Evolutionary conservation across 2,113 vertebrate species (phyloP).

Genomic region (Chaetops frenatus): DNA sequence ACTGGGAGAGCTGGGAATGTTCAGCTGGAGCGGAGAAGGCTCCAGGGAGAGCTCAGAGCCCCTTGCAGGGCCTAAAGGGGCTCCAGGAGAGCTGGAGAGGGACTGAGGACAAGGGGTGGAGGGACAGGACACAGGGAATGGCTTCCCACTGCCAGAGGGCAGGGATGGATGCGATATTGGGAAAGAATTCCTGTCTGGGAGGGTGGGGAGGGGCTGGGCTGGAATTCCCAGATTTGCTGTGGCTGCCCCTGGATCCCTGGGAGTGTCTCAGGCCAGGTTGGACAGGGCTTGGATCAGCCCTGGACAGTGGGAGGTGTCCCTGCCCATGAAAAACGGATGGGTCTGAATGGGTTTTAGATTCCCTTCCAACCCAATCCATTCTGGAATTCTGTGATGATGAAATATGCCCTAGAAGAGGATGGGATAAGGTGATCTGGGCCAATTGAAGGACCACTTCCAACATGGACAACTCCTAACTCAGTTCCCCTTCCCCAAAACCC

Average conservation of each 20-base stretch:
- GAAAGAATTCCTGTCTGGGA: not conserved
- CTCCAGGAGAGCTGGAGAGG: not conserved
- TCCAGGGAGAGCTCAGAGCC: not conserved
- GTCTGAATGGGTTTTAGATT: rapidly evolving
- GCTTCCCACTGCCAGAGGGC: not conserved
- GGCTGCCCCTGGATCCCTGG: not conserved
- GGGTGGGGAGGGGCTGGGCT: not conserved
- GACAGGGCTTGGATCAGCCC: not conserved
- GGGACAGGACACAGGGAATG: not conserved
- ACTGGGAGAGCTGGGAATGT: not conserved
- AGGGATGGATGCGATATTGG: not conserved
- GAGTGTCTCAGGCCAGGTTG: rapidly evolving
- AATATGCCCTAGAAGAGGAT: not conserved
- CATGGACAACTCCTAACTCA: not conserved
- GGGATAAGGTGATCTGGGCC: not conserved
- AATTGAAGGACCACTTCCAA: rapidly evolving
- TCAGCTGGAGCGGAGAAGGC: not conserved
- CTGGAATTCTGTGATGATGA: not conserved
- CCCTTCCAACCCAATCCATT: not conserved
- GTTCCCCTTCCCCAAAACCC: not conserved
- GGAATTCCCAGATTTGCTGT: not conserved
- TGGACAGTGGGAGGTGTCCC: not conserved
- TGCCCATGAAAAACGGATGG: not conserved
- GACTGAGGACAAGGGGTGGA: not conserved
- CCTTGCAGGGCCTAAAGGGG: not conserved